Conservation (phyloP, 1,140 invertebrate genomes). For the Paraescarpia echinospica region DNA sequence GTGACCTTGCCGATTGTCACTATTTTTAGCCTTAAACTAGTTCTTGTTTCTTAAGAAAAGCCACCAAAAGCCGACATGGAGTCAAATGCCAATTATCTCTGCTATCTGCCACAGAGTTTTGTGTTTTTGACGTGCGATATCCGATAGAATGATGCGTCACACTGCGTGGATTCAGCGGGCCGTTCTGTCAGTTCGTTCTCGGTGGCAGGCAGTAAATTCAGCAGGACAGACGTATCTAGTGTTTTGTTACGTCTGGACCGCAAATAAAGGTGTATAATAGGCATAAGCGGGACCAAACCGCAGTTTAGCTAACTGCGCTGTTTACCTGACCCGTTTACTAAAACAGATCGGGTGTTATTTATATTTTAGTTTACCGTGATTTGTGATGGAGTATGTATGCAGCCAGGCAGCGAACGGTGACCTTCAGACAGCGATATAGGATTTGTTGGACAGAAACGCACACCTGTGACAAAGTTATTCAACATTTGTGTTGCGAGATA, state of each 20-base stretch:
- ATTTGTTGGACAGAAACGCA: neutral
- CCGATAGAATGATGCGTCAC: neutral
- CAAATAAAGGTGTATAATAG: neutral
- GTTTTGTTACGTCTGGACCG: neutral
- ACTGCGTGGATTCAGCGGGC: neutral
- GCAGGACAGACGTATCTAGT: neutral
- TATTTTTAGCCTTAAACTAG: slow-evolving; percentile 1
- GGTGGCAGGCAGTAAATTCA: neutral
- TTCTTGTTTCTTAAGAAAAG: slow-evolving; percentile 1
- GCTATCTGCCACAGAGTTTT: neutral
- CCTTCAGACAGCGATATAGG: neutral
- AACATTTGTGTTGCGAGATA: neutral
- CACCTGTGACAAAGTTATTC: neutral
- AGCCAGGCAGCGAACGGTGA: neutral
- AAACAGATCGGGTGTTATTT: neutral
- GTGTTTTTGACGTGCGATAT: neutral
- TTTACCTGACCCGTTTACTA: neutral
- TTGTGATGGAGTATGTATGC: neutral
- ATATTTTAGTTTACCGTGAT: neutral
- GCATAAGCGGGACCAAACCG: neutral
- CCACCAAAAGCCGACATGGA: neutral
- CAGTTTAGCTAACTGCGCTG: neutral
- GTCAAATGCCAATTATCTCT: neutral
- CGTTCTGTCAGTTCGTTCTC: neutral
- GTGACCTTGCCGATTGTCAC: neutral